phyloP scores from a whole-genome alignment of 2,888 invertebrate genomes.

The Erynnis tages region DNA sequence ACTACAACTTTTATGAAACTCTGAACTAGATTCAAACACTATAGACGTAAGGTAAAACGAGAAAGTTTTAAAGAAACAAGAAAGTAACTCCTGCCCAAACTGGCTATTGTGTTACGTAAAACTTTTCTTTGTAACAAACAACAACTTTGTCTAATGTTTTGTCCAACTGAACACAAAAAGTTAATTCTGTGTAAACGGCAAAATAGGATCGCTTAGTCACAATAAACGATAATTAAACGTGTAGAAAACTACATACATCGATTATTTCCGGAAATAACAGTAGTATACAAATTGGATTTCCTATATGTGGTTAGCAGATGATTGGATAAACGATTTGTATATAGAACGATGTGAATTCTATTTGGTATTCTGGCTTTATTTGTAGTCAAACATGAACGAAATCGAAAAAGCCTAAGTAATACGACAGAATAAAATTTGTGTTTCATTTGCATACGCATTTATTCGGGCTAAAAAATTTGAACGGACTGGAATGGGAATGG shows the following conservation, averaged over 20 bases:
- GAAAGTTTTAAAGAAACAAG: conserved; percentile 30
- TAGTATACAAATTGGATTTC: conserved; percentile 11
- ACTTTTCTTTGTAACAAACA: conserved; percentile 24
- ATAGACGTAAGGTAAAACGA: conserved; percentile 25
- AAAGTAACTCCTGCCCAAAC: conserved; percentile 27
- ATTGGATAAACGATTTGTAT: conserved; percentile 18
- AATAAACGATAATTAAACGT: conserved; percentile 11
- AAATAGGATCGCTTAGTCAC: conserved; percentile 13
- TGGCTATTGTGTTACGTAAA: conserved; percentile 26
- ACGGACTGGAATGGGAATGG: background rate
- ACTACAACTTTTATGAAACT: conserved; percentile 16
- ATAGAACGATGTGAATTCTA: conserved; percentile 8
- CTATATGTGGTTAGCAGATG: conserved; percentile 16
- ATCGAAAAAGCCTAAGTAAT: conserved; percentile 6
- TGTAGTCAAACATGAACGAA: conserved; percentile 6
- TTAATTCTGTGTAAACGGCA: conserved; percentile 13
- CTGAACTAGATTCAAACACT: conserved; percentile 21
- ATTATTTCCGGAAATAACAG: conserved; percentile 23
- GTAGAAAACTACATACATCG: conserved; percentile 7
- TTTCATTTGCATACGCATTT: conserved; percentile 10
- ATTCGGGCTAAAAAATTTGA: background rate
- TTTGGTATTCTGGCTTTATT: conserved; percentile 9
- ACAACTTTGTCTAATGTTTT: conserved; percentile 23
- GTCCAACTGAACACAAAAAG: conserved; percentile 19
- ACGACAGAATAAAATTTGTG: background rate